Conservation (phyloP, 2,113 vertebrate species). For the Alaudala cheleensis region DNA sequence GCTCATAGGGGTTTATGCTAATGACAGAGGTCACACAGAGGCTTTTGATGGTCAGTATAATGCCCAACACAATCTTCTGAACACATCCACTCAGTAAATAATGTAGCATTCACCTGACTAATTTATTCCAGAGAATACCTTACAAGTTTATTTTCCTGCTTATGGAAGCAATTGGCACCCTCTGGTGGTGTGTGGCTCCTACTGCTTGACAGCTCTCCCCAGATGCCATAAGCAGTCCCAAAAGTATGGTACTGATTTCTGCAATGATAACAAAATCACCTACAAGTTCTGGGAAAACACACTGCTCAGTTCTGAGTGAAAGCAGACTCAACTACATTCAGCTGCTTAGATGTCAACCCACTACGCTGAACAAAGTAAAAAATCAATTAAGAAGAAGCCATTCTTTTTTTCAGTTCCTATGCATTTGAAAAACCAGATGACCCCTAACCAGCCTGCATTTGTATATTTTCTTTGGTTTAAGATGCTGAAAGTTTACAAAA, state of each 20-base stretch:
- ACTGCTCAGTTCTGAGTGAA: neutral
- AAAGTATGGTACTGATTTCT: neutral
- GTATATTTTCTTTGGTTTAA: neutral
- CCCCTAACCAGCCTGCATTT: neutral
- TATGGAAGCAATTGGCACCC: slow-evolving; percentile 42
- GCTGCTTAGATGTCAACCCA: neutral
- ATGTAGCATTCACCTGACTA: neutral
- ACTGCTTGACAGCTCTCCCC: neutral
- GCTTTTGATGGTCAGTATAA: neutral
- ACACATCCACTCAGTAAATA: neutral
- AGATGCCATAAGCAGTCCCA: too few relatives aligned
- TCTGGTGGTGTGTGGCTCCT: slow-evolving; percentile 33
- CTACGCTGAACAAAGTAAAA: neutral
- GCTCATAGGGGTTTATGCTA: neutral
- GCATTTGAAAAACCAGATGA: neutral
- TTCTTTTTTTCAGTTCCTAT: neutral
- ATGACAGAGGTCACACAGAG: neutral
- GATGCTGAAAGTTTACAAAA: neutral
- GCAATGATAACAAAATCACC: neutral
- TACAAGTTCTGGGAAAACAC: neutral
- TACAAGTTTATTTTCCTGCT: neutral
- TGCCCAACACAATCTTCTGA: neutral
- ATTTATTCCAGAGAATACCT: neutral
- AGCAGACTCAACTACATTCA: neutral
- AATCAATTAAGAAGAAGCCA: neutral